Evolutionary conservation across 2,888 invertebrate genomes (phyloP), one percentile per base, ranked within the genome.

Genomic region (Epiperipatus broadwayi): DNA sequence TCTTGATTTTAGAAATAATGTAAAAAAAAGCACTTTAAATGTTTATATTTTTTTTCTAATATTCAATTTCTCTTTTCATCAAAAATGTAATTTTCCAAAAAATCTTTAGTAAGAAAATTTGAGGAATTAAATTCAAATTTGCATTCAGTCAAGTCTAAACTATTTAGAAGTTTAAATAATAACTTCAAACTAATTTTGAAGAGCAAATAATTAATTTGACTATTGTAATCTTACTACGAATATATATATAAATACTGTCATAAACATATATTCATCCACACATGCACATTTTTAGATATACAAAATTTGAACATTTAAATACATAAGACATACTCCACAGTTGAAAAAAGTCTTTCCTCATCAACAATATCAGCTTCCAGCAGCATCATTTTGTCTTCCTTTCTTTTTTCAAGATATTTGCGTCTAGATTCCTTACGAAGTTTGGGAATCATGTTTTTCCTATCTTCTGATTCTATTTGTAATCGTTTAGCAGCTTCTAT

Each of bases 301-400:
- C 7, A 16, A 39, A 28, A 12, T 21, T 7, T 14, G 4, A 25
- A 16, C 5, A 21, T 16, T 27, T 33, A 33, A 32, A 38, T 3
- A 15, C 32, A 28, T 41, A 39, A 25, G 37, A 67, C 74, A 69
- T 69, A 85, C 78, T 76, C 69, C 54, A 75, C 72, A 45, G 83
- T 81, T 38, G 79, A 77, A 59, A 93, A 97, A 1, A 93, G 68
- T 55, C 81, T 85, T 59, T 93, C 89, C 64, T 97, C 97, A 59
- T 99, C 97, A 33, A 73, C 65, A 41, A 99, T 81, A 54, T 91
- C 89, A 4, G 78, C 81, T 61, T 93, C 93, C 36, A 99, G 63
- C 57, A 97, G 93, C 7, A 78, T 73, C 22, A 95, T 72, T 64
- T 97, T 97, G 54, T 97, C 95, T 41, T 79, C 84, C 60, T 91